Percentiles rank a stretch among this genome's conserved stretches.
phyloP scores from a whole-genome alignment of 2,113 vertebrate species.

The Pituophis catenifer region DNA sequence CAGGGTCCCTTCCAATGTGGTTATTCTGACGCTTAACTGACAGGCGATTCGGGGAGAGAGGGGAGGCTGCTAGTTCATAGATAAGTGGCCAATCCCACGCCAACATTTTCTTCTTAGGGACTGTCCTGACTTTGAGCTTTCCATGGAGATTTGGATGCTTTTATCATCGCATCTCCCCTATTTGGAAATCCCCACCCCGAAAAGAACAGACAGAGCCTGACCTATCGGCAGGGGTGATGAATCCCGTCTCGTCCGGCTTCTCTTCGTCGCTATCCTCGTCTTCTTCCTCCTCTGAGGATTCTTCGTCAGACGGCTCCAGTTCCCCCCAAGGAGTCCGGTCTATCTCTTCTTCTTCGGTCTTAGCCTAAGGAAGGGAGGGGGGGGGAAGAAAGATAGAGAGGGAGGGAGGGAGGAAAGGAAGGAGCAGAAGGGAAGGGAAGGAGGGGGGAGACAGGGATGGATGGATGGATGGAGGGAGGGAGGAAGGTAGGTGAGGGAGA shows the following conservation, averaged over 20 bases:
- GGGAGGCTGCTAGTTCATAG: neutral
- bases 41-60: neutral
- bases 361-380: conserved; percentile 64
- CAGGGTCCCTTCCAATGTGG: too few relatives aligned
- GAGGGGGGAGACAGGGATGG: too few relatives aligned
- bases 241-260: conserved; percentile 89
- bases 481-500: too few relatives aligned
- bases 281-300: conserved; percentile 90
- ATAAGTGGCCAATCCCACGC: neutral
- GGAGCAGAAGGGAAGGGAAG: too few relatives aligned
- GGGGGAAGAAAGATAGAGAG: neutral
- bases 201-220: conserved; percentile 20
- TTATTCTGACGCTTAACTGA: neutral
- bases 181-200: neutral
- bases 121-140: neutral
- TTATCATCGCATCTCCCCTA: neutral
- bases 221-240: conserved; percentile 93
- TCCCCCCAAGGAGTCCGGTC: conserved; percentile 89
- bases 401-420: too few relatives aligned
- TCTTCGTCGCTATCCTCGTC: conserved; percentile 94
- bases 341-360: conserved; percentile 90
- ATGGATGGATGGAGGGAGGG: too few relatives aligned
- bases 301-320: conserved; percentile 88
- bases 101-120: neutral
- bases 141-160: neutral